Evolutionary conservation across 2,113 vertebrate species (phyloP).

Genomic region (Megaceryle maxima): DNA sequence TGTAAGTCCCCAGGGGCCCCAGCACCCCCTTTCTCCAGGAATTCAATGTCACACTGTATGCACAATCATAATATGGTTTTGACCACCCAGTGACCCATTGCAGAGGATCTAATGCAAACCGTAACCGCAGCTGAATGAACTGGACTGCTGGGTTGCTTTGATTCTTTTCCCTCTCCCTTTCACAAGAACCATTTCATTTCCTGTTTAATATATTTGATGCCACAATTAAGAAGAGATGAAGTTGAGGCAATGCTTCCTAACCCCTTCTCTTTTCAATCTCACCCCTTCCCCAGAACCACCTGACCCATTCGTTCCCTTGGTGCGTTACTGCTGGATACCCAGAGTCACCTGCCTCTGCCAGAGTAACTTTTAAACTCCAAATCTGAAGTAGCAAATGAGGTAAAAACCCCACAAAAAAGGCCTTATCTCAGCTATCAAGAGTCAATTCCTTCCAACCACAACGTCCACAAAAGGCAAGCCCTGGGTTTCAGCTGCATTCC

Average conservation of each 20-base stretch:
- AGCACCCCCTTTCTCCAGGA: not conserved
- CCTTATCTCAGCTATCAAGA: not conserved
- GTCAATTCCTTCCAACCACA: not conserved
- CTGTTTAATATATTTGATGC: not conserved
- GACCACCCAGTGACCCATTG: slow-evolving; percentile 7
- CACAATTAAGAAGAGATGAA: not conserved
- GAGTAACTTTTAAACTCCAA: not conserved
- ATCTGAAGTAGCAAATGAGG: not conserved
- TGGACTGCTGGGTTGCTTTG: not conserved
- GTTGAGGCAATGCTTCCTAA: not conserved
- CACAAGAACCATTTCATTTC: slow-evolving; percentile 7
- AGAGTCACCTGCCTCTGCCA: not conserved
- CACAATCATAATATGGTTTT: not conserved
- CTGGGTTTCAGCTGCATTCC: not conserved
- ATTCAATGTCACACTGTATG: not conserved
- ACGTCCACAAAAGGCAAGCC: not conserved
- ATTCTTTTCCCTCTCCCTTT: not conserved
- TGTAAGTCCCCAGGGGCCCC: not conserved
- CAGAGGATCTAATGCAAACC: slow-evolving; percentile 1
- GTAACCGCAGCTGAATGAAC: not conserved
- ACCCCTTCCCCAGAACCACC: not conserved
- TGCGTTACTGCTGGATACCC: not conserved
- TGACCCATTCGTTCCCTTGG: not conserved
- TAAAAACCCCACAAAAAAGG: not conserved
- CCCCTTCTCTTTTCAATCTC: not conserved